phyloP scores from a whole-genome alignment of 2,888 invertebrate genomes.

The Eilema depressum region DNA sequence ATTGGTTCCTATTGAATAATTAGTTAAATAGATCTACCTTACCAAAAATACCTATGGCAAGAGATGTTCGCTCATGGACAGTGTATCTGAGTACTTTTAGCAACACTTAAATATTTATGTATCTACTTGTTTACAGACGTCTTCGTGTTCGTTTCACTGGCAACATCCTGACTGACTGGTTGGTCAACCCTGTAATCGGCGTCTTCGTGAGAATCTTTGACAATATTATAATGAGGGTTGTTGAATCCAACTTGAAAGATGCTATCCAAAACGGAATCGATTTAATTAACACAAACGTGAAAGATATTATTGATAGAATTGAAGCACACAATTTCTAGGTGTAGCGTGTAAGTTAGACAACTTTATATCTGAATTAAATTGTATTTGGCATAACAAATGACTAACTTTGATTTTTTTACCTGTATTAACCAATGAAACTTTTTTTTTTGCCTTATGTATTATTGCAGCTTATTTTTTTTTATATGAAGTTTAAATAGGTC shows the following conservation, averaged over 20 bases:
- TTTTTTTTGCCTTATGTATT: not conserved
- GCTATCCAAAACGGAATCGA: conserved; percentile 67
- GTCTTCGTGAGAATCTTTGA: conserved; percentile 81
- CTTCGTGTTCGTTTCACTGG: conserved; percentile 81
- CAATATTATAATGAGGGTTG: conserved; percentile 75
- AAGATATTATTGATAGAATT: conserved; percentile 58
- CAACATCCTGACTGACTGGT: conserved; percentile 81
- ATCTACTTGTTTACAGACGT: conserved; percentile 65
- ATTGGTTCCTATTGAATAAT: not conserved
- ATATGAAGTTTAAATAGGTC: too few relatives aligned
- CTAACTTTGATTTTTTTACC: not conserved
- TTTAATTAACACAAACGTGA: conserved; percentile 71
- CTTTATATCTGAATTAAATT: conserved; percentile 4
- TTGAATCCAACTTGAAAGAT: conserved; percentile 70
- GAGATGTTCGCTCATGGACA: too few relatives aligned
- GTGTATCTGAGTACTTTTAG: not conserved
- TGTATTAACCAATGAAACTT: not conserved
- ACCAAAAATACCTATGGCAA: not conserved
- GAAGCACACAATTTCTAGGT: conserved; percentile 60
- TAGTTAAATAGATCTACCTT: not conserved
- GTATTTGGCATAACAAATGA: not conserved
- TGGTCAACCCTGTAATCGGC: conserved; percentile 78
- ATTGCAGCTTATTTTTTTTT: too few relatives aligned
- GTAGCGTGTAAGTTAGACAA: not conserved
- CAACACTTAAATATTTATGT: not conserved